Evolutionary conservation across 2,113 vertebrate genomes (phyloP).

Genomic region (Albula goreensis): DNA sequence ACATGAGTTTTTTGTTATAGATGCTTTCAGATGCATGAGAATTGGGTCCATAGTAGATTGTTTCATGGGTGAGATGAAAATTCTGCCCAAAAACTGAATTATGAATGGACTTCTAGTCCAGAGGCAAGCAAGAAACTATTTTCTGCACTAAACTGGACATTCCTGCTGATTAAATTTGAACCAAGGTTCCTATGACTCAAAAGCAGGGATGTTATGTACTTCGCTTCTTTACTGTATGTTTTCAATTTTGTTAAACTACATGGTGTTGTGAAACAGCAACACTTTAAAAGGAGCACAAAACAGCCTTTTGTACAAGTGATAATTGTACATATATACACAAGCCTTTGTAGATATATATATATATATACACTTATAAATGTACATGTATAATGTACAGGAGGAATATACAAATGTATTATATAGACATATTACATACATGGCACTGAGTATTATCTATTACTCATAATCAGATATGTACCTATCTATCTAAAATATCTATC

Average conservation of each 20-base stretch:
- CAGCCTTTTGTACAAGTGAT: slow-evolving; percentile 24
- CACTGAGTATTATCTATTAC: slow-evolving; percentile 6
- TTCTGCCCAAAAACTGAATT: not conserved
- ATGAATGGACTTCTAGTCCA: not conserved
- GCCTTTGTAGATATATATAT: slow-evolving; percentile 16
- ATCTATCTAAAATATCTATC: slow-evolving; percentile 3
- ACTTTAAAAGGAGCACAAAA: slow-evolving; percentile 15
- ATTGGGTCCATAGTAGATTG: not conserved
- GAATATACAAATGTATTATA: slow-evolving; percentile 7
- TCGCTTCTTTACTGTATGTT: not conserved
- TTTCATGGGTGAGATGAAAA: not conserved
- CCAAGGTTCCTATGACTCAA: not conserved
- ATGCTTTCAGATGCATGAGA: not conserved
- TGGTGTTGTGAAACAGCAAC: slow-evolving; percentile 10
- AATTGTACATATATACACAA: slow-evolving; percentile 22
- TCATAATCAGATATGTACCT: not conserved
- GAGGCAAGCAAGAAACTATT: not conserved
- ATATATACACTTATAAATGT: not conserved
- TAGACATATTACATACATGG: slow-evolving; percentile 7
- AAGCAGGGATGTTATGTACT: slow-evolving; percentile 3
- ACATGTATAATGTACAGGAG: slow-evolving; percentile 20
- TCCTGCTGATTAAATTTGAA: slow-evolving; percentile 8
- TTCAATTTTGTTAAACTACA: not conserved
- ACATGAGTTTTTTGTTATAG: not conserved
- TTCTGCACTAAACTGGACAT: not conserved